Evolutionary conservation across 1,140 invertebrate species (phyloP).

Genomic region (Holotrichia oblita): DNA sequence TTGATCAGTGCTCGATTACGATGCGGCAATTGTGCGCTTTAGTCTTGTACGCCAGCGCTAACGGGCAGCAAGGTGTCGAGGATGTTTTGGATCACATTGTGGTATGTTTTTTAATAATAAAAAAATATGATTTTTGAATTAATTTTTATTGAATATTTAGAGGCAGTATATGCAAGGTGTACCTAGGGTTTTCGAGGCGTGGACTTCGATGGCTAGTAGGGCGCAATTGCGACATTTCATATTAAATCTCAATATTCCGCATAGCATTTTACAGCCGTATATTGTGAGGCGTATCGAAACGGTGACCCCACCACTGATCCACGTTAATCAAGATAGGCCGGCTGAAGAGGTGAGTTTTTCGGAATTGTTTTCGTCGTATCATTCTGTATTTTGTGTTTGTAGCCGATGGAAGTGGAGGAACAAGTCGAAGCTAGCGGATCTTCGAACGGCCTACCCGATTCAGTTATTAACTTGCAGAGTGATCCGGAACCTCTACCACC

Average conservation of each 20-base stretch:
- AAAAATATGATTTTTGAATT: no score
- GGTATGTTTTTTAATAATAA: slow-evolving; percentile 49
- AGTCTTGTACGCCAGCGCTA: slow-evolving; percentile 51
- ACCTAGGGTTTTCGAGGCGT: slow-evolving; percentile 54
- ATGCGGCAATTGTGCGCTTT: slow-evolving; percentile 52
- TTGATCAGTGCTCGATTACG: slow-evolving; percentile 48
- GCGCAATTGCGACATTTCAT: slow-evolving; percentile 49
- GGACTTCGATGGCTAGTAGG: slow-evolving; percentile 53
- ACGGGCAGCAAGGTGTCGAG: slow-evolving; percentile 54
- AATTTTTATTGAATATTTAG: slow-evolving; percentile 44
- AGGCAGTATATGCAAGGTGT: slow-evolving; percentile 49
- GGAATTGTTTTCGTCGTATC: no score
- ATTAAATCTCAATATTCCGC: slow-evolving; percentile 48
- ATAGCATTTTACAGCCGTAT: slow-evolving; percentile 52
- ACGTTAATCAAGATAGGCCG: neutral
- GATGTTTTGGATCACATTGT: slow-evolving; percentile 52
- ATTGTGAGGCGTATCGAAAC: slow-evolving; percentile 49
- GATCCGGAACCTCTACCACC: slow-evolving; percentile 61
- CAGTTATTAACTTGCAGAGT: slow-evolving; percentile 40
- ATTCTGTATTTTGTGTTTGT: neutral
- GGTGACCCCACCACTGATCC: neutral
- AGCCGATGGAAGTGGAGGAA: slow-evolving; percentile 60
- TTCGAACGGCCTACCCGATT: slow-evolving; percentile 22
- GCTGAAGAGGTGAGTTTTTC: slow-evolving; percentile 38
- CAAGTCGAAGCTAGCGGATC: slow-evolving; percentile 40